Evolutionary conservation across 1,140 invertebrate species (phyloP), one percentile per base, ranked within the genome.

Genomic region (Drosophila bipectinata): DNA sequence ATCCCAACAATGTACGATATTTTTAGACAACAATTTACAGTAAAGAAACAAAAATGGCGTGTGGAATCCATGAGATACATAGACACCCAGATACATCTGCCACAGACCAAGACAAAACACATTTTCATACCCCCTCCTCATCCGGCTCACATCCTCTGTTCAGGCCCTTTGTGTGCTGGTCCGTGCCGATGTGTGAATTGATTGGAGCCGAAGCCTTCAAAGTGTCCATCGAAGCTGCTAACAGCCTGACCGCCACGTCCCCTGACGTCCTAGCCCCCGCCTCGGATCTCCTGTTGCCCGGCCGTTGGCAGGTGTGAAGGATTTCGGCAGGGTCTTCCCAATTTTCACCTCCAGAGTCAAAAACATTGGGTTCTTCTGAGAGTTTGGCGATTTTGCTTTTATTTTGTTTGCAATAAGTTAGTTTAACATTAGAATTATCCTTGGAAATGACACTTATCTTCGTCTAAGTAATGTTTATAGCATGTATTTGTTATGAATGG

Each of bases 341-440:
- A 56, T 44, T 52, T 60, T 28, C 41, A 30, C 32, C 24, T 39
- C 44, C 9, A 34, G 41, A 61, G 37, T 32, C 24, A 59, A 54
- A 32, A 32, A 47, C 37, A 10, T 18, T 30, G 41, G 30, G 56
- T 62, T 62, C 67, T 84, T 77, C 44, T 66, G 69, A 74, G 59
- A 78, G 51, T 87, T 85, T 67, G 58, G 54, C 48, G 60, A 69
- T 47, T 66, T 74, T 60, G 28, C 44, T 72, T 75, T 72, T 71
- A 62, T 60, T 64, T 48, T 60, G 12, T 69, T 83, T 73, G 60
- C 67, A 87, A 87, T 87, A 87, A 87, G 57, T 87, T 87, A 87
- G 44, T 41, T 87, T 82, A 88, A 88, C 74, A 82, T 88, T 84
- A 85, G 55, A 75, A 66, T 49, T 64, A 59, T 62, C 39, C 54